Conservation (phyloP, 53 echinoderm and acorn worm species). For the Paracentrotus lividus region DNA sequence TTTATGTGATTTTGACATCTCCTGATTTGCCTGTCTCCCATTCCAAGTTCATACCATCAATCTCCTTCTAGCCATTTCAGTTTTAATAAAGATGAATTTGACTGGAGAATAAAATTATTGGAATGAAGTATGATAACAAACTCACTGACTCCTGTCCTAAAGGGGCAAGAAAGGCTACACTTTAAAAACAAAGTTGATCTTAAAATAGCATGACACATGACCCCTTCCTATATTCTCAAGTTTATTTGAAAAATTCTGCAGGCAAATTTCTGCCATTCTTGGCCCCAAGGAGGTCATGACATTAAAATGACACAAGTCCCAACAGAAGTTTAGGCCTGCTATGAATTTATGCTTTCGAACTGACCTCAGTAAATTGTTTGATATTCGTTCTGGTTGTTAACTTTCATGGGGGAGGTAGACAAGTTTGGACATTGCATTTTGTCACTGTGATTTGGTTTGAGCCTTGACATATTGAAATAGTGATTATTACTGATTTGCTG, state of each 20-base stretch:
- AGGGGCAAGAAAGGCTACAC: conserved; percentile 26
- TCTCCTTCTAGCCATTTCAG: background rate
- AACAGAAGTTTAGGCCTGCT: background rate
- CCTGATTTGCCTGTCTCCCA: background rate
- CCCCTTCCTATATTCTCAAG: conserved; percentile 27
- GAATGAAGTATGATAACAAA: conserved; percentile 18
- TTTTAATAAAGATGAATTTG: conserved; percentile 4
- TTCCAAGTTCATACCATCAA: background rate
- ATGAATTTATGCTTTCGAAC: conserved; percentile 25
- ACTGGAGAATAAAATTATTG: background rate
- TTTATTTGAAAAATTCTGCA: conserved; percentile 37
- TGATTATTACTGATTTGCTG: conserved; percentile 15
- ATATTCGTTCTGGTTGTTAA: conserved; percentile 46
- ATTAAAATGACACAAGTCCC: conserved; percentile 1
- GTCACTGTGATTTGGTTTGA: conserved; percentile 17
- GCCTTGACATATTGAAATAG: conserved; percentile 41
- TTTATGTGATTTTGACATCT: background rate
- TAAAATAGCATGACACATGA: conserved; percentile 55
- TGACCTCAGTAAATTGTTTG: conserved; percentile 47
- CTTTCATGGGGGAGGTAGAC: background rate
- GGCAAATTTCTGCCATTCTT: conserved; percentile 53
- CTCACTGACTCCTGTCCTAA: background rate
- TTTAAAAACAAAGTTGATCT: conserved; percentile 55
- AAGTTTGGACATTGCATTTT: conserved; percentile 5
- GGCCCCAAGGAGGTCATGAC: background rate